A percentile compares a stretch with the other conserved stretches of the same genome.
Conservation (phyloP, 2,888 invertebrate species). For the Brachycybe producta region DNA sequence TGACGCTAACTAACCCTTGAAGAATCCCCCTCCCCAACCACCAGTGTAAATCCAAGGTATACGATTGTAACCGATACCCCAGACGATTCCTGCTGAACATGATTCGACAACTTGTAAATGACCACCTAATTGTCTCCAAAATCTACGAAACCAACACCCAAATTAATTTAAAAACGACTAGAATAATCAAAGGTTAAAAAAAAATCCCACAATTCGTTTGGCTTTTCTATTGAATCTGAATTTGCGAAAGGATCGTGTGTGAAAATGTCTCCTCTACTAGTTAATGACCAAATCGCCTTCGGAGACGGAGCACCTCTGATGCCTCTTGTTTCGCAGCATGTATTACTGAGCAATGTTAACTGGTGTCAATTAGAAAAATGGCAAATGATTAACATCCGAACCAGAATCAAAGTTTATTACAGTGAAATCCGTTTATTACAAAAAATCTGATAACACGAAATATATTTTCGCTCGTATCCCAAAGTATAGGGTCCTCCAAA, state of each 20-base stretch:
- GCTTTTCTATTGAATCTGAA: conserved; percentile 33
- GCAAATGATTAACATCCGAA: too few species aligned
- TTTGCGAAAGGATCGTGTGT: conserved; percentile 64
- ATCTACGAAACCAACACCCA: conserved; percentile 47
- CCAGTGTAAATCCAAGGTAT: conserved; percentile 81
- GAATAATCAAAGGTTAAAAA: not conserved
- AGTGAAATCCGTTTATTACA: too few species aligned
- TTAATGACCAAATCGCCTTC: conserved; percentile 64
- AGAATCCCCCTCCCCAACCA: conserved; percentile 72
- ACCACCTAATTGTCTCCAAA: conserved; percentile 77
- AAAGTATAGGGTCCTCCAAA: too few species aligned
- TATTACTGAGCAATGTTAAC: conserved; percentile 30
- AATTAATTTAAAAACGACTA: not conserved
- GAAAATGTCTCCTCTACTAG: conserved; percentile 64
- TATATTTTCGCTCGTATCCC: too few species aligned
- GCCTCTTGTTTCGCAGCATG: conserved; percentile 59
- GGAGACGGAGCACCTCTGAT: conserved; percentile 54
- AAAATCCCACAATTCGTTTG: conserved; percentile 4
- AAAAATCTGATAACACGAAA: too few species aligned
- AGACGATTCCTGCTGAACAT: conserved; percentile 64
- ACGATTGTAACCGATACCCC: conserved; percentile 79
- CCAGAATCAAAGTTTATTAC: too few species aligned
- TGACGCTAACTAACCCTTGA: conserved; percentile 45
- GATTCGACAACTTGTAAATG: conserved; percentile 66
- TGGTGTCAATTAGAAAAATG: not conserved